Evolutionary conservation across 2,797 vertebrate species (phyloP).

Genomic region (Erpetoichthys calabaricus): DNA sequence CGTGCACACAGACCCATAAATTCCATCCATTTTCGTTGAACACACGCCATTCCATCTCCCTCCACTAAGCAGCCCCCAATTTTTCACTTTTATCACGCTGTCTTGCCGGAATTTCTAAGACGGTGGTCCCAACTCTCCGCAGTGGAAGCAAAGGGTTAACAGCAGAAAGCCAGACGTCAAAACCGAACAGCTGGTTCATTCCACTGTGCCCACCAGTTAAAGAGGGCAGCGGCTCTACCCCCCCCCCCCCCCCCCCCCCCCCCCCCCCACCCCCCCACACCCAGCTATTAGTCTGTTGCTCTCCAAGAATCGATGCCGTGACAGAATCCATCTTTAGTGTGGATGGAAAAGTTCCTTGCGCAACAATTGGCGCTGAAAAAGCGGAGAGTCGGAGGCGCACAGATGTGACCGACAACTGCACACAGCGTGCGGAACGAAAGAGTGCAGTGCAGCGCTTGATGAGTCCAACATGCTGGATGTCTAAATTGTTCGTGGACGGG

Average conservation of each 20-base stretch:
- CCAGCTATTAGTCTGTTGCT: constrained; percentile 24
- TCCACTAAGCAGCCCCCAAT: too few relatives aligned
- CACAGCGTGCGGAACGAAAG: constrained; percentile 27
- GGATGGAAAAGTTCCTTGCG: constrained; percentile 42
- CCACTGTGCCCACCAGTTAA: not conserved
- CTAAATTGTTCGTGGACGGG: constrained; percentile 1
- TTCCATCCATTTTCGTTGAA: too few relatives aligned
- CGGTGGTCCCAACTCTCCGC: too few relatives aligned
- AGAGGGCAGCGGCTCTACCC: constrained; percentile 20
- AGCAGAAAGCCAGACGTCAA: too few relatives aligned
- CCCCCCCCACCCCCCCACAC: too few relatives aligned
- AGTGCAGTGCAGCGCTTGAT: constrained; percentile 27
- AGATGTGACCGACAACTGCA: constrained; percentile 41
- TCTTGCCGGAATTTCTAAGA: too few relatives aligned
- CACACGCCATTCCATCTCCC: too few relatives aligned
- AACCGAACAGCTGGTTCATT: too few relatives aligned
- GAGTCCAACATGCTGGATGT: constrained; percentile 20
- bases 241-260: too few relatives aligned
- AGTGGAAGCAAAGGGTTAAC: too few relatives aligned
- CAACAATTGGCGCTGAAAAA: constrained; percentile 48
- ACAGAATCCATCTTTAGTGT: constrained; percentile 40
- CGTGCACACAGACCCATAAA: too few relatives aligned
- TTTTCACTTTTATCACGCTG: too few relatives aligned
- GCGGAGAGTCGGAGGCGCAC: constrained; percentile 37
- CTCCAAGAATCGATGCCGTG: constrained; percentile 41